Conservation (phyloP, 2,797 vertebrate species). For the Enteromius mattozi region DNA sequence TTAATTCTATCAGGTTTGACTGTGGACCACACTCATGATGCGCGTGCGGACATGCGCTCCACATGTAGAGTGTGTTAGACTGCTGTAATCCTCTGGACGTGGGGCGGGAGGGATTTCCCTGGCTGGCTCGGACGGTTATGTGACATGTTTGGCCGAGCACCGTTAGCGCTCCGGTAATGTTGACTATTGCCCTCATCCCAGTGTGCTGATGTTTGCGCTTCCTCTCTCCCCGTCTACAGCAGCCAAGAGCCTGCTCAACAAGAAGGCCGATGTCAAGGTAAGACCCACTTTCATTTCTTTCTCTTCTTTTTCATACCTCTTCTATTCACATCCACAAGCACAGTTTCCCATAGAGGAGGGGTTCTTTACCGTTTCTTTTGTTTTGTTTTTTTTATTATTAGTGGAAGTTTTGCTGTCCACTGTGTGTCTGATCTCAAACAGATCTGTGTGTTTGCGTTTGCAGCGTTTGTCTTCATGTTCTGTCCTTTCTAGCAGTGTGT, state of each 20-base stretch:
- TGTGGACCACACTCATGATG: neutral
- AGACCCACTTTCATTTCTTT: constrained; percentile 43
- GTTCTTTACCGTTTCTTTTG: neutral
- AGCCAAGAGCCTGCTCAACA: constrained; percentile 86
- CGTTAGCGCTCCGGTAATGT: constrained; percentile 36
- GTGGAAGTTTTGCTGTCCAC: neutral
- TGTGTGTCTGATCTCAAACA: neutral
- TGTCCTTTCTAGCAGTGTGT: neutral
- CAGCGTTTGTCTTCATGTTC: neutral
- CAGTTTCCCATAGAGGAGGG: neutral
- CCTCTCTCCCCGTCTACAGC: constrained; percentile 79
- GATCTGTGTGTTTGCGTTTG: constrained; percentile 12
- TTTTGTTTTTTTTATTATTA: neutral
- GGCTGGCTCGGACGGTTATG: constrained; percentile 17
- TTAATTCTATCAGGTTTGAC: constrained; percentile 2
- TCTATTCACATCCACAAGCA: neutral
- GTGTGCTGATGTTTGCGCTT: constrained; percentile 72
- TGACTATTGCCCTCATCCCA: constrained; percentile 37
- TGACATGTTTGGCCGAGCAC: constrained; percentile 33
- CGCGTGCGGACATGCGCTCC: neutral
- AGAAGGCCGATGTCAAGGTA: constrained; percentile 85
- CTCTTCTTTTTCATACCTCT: neutral
- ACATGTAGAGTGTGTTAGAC: neutral
- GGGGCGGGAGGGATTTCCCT: constrained; percentile 26
- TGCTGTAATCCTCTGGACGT: constrained; percentile 38